Conservation (phyloP, 2,888 invertebrate genomes). For the Congeria kusceri region DNA sequence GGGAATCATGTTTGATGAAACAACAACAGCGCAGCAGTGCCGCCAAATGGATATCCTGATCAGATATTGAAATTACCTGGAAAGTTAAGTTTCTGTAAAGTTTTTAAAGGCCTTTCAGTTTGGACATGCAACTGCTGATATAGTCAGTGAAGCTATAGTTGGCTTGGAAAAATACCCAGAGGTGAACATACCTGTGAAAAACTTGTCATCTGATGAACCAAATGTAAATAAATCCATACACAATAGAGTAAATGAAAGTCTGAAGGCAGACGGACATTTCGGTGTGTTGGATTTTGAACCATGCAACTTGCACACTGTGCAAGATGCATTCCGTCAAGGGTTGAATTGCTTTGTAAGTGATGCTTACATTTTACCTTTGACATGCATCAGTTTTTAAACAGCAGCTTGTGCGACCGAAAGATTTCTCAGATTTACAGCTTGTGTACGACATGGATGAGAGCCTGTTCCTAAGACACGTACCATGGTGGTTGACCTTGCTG, state of each 20-base stretch:
- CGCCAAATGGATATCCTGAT: constrained; percentile 40
- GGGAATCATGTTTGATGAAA: constrained; percentile 33
- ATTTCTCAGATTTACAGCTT: constrained; percentile 33
- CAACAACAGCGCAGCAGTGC: constrained; percentile 31
- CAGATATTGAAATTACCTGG: constrained; percentile 21
- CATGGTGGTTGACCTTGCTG: constrained; percentile 41
- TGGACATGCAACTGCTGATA: constrained; percentile 10
- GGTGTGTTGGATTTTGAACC: constrained; percentile 34
- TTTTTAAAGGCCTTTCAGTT: constrained; percentile 28
- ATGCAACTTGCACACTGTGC: constrained; percentile 27
- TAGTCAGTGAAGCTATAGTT: constrained; percentile 19
- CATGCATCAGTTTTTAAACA: constrained; percentile 12
- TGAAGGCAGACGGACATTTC: constrained; percentile 9
- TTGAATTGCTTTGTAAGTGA: constrained; percentile 25
- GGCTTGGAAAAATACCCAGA: constrained; percentile 3
- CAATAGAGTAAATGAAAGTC: constrained; percentile 20
- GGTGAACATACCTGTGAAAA: constrained; percentile 11
- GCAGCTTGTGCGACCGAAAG: constrained; percentile 20
- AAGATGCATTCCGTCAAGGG: constrained; percentile 44
- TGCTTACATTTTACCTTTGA: constrained; percentile 33
- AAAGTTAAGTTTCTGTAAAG: constrained; percentile 26
- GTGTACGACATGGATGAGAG: constrained; percentile 41
- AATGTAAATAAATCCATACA: constrained; percentile 34
- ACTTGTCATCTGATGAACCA: constrained; percentile 35
- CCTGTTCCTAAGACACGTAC: constrained; percentile 25